Percentiles rank a stretch among this genome's conserved stretches.
Evolutionary conservation across 2,888 invertebrate species (phyloP).

Genomic region (Meta bourneti): DNA sequence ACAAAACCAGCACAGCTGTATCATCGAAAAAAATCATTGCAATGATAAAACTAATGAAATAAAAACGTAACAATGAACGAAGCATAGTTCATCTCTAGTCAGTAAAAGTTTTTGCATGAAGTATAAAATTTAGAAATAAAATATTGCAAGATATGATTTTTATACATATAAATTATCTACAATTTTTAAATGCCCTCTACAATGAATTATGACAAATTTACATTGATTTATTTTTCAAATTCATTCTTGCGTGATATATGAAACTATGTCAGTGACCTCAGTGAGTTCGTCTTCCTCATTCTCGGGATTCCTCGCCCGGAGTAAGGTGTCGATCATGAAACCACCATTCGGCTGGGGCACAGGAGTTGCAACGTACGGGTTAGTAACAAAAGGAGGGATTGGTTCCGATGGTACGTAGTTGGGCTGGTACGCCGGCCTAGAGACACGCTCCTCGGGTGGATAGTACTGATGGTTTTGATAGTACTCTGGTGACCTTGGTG

Average conservation of each 20-base stretch:
- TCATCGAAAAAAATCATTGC: slow-evolving; percentile 23
- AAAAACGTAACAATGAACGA: slow-evolving; percentile 26
- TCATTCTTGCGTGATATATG: slow-evolving; percentile 74
- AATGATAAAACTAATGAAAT: slow-evolving; percentile 26
- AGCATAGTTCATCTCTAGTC: not conserved
- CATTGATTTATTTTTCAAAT: not conserved
- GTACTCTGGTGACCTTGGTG: slow-evolving; percentile 72
- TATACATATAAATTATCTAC: slow-evolving; percentile 74
- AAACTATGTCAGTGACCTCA: slow-evolving; percentile 70
- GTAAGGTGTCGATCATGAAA: slow-evolving; percentile 78
- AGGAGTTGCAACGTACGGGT: slow-evolving; percentile 70
- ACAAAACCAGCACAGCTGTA: slow-evolving; percentile 26
- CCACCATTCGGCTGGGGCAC: slow-evolving; percentile 77
- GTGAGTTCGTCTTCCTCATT: slow-evolving; percentile 70
- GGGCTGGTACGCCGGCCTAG: slow-evolving; percentile 74
- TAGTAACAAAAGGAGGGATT: slow-evolving; percentile 58
- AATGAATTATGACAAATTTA: not conserved
- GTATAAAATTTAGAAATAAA: slow-evolving; percentile 69
- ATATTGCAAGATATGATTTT: slow-evolving; percentile 70
- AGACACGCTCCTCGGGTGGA: slow-evolving; percentile 55
- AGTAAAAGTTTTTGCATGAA: slow-evolving; percentile 29
- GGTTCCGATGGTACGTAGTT: slow-evolving; percentile 64
- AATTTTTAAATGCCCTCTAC: slow-evolving; percentile 70
- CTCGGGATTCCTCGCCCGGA: slow-evolving; percentile 66
- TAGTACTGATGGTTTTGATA: slow-evolving; percentile 72